Base-by-base conservation (phyloP, 2,888 invertebrate genomes). In the Pollenia angustigena region DNA sequence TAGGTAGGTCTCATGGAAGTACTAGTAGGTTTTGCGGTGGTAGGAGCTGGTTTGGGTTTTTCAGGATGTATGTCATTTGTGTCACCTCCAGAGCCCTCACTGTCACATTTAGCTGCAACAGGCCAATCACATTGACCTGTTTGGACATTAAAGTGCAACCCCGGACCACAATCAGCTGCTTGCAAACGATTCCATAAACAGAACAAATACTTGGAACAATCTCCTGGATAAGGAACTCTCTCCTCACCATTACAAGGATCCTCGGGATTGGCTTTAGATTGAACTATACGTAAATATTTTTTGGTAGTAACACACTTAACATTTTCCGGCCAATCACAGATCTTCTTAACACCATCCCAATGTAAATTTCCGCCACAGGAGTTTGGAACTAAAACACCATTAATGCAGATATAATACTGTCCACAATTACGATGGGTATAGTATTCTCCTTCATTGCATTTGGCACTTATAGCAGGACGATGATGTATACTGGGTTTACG, bases 171-270 rank as follows among this genome's bases (percentile, higher is more conserved):
- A 14, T 95, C 93, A 89, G 95, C 96, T 18, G 95, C 94, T 91
- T 97, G 95, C 83, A 95, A 96, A 90, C 96, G 95, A 48, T 97
- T 97, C 95, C 97, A 97, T 18, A 97, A 93, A 89, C 98, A 98
- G 87, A 96, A 95, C 85, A 96, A 94, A 91, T 97, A 97, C 76
- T 96, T 95, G 0, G 94, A 94, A 90, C 97, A 97, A 90, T 97
- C 96, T 0, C 95, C 94, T 0, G 96, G 95, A 88, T 95, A 94
- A 0, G 95, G 92, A 0, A 96, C 94, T 89, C 95, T 96, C 81
- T 94, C 93, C n/a, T 96, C 96, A 69, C 94, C 95, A 85, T 95
- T 94, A 91, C 96, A 95, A 0, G 93, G 92, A 66, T 94, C 93
- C 92, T 94, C 95, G 90, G 94, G 89, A 62, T 90, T 88, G 4